These are phyloP conservation scores for Oncorhynchus clarkii DNA, from an alignment of 2,113 vertebrate species.

Conservation along the genomic window DNA sequence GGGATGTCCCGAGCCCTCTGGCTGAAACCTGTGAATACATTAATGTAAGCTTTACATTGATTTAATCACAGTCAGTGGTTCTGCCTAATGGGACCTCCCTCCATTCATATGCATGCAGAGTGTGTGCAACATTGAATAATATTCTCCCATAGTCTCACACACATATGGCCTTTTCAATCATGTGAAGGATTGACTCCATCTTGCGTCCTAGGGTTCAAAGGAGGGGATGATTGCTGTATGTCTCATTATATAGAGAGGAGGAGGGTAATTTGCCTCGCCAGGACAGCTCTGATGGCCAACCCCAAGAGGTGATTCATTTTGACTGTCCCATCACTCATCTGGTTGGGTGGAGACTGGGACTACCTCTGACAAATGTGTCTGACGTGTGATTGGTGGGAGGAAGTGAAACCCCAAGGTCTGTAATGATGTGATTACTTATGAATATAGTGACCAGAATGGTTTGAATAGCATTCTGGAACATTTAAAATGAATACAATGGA, in stretches of 20 bases:
- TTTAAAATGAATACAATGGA: constrained; percentile 12
- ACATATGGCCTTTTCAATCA: constrained; percentile 62
- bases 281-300: constrained; percentile 43
- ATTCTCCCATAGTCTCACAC: constrained; percentile 25
- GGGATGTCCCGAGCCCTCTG: not conserved
- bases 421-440: not conserved
- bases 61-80: constrained; percentile 66
- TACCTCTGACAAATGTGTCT: constrained; percentile 21
- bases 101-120: constrained; percentile 42
- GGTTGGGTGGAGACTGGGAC: constrained; percentile 20
- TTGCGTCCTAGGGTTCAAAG: constrained; percentile 60
- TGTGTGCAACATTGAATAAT: constrained; percentile 64
- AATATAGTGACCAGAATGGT: not conserved
- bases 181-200: constrained; percentile 62
- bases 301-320: constrained; percentile 47
- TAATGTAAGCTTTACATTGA: constrained; percentile 31
- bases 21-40: not conserved
- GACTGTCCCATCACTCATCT: constrained; percentile 56
- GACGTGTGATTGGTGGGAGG: constrained; percentile 29
- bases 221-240: constrained; percentile 67
- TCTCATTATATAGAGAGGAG: constrained; percentile 67
- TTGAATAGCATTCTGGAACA: not conserved
- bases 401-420: constrained; percentile 17
- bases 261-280: constrained; percentile 55
- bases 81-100: constrained; percentile 28